Percentiles rank a stretch among this genome's conserved stretches.
Evolutionary conservation across 2,888 invertebrate genomes (phyloP).

Genomic region (Pollenia griseotomentosa): DNA sequence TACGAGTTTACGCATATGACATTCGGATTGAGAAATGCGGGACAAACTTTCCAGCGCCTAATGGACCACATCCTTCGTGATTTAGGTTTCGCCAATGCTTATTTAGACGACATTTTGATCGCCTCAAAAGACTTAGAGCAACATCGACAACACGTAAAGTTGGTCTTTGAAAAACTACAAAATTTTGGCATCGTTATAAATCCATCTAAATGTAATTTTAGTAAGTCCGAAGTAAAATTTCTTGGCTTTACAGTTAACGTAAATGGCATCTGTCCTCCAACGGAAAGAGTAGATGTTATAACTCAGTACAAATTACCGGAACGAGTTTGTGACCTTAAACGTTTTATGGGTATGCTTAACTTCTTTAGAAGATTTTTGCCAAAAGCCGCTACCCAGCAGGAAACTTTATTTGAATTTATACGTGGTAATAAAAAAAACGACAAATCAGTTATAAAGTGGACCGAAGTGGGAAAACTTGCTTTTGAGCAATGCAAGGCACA

Average conservation of each 20-base stretch:
- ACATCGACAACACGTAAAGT: constrained; percentile 72
- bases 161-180: constrained; percentile 73
- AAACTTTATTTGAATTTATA: constrained; percentile 34
- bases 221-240: constrained; percentile 61
- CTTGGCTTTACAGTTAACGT: constrained; percentile 61
- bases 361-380: constrained; percentile 66
- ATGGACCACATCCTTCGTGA: constrained; percentile 65
- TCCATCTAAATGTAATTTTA: constrained; percentile 69
- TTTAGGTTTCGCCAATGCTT: constrained; percentile 70
- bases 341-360: constrained; percentile 75
- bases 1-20: constrained; percentile 65
- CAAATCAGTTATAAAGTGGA: constrained; percentile 52
- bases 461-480: constrained; percentile 20
- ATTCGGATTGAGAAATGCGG: constrained; percentile 69
- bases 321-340: constrained; percentile 66
- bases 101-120: constrained; percentile 77
- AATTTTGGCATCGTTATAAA: constrained; percentile 75
- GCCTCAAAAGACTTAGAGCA: constrained; percentile 73
- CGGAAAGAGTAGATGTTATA: constrained; percentile 67
- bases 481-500: constrained; percentile 58
- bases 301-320: constrained; percentile 62
- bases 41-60: constrained; percentile 66
- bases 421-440: constrained; percentile 64
- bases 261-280: constrained; percentile 55
- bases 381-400: constrained; percentile 52